Conservation (phyloP, 2,113 vertebrate species). For the Gavia stellata region DNA sequence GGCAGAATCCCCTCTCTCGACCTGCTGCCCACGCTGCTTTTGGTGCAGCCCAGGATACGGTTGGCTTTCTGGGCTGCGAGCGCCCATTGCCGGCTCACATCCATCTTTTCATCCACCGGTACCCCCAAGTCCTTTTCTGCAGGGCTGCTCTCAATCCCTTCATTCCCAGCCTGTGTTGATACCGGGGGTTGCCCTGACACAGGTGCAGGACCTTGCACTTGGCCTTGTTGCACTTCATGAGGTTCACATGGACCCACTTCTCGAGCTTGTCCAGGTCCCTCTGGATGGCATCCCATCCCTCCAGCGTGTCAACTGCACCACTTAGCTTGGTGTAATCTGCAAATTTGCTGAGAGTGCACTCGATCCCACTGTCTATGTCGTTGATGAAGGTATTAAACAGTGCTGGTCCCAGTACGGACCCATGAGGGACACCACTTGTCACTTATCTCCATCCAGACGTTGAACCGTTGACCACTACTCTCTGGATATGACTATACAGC, state of each 20-base stretch:
- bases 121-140: background rate
- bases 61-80: background rate
- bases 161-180: background rate
- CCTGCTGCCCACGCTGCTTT: fast-evolving
- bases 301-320: fast-evolving
- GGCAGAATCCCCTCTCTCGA: background rate
- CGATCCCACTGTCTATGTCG: background rate
- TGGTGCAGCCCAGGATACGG: background rate
- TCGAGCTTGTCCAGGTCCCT: background rate
- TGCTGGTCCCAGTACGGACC: background rate
- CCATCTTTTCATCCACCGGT: background rate
- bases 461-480: background rate
- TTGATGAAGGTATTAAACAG: background rate
- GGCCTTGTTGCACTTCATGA: too few relatives aligned
- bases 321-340: background rate
- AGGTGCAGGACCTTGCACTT: too few relatives aligned
- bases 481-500: background rate
- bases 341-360: background rate
- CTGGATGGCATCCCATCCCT: background rate
- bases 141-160: background rate
- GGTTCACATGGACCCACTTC: background rate
- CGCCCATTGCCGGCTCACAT: fast-evolving
- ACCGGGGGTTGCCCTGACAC: fast-evolving
- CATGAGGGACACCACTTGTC: background rate
- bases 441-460: background rate